A percentile compares a stretch with the other conserved stretches of the same genome.
phyloP scores from a whole-genome alignment of 2,888 invertebrate species.

The Patella caerulea region DNA sequence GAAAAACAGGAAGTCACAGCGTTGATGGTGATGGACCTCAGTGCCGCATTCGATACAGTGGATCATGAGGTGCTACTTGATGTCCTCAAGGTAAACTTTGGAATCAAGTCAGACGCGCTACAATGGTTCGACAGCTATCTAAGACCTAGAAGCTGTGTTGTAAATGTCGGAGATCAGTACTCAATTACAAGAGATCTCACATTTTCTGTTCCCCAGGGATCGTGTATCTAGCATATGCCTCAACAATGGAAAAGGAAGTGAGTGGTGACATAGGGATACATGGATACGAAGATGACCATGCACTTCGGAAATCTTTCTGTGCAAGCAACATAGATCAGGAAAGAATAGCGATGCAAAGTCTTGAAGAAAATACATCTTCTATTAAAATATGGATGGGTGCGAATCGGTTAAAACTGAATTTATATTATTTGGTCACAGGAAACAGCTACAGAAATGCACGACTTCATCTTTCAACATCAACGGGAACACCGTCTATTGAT shows the following conservation, averaged over 20 bases:
- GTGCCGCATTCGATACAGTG: not conserved
- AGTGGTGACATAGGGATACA: not conserved
- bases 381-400: not conserved
- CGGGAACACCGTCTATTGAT: not conserved
- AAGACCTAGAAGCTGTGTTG: not conserved
- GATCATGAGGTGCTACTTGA: slow-evolving; percentile 10
- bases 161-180: slow-evolving; percentile 13
- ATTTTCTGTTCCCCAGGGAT: slow-evolving; percentile 7
- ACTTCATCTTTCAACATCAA: not conserved
- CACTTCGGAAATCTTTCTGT: not conserved
- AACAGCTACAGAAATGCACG: not conserved
- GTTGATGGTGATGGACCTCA: not conserved
- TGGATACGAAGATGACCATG: slow-evolving; percentile 13
- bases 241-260: not conserved
- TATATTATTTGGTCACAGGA: not conserved
- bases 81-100: slow-evolving; percentile 15
- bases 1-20: slow-evolving; percentile 16
- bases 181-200: slow-evolving; percentile 6
- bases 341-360: not conserved
- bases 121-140: slow-evolving; percentile 11
- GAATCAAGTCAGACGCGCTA: not conserved
- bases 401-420: not conserved
- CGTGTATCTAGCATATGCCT: slow-evolving; percentile 12
- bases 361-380: too few species aligned
- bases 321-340: slow-evolving; percentile 2